A percentile compares a stretch with the other conserved stretches of the same genome.
Conservation (phyloP, 2,113 vertebrate genomes). For the Misgurnus mizolepis region DNA sequence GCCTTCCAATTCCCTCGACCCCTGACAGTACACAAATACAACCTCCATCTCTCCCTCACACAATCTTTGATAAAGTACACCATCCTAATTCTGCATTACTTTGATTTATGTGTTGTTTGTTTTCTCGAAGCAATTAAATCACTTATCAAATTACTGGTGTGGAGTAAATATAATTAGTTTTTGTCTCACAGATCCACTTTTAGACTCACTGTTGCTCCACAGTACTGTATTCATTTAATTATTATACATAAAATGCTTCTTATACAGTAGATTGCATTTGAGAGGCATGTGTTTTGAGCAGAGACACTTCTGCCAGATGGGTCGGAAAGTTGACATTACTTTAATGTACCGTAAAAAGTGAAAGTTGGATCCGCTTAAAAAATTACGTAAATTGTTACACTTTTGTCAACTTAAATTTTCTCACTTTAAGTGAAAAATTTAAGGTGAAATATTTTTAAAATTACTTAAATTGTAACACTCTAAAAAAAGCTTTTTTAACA, state of each 20-base stretch:
- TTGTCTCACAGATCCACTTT: not conserved
- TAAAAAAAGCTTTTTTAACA: too few relatives aligned
- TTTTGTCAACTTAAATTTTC: too few relatives aligned
- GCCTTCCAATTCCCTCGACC: conserved; percentile 66
- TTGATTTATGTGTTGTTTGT: conserved; percentile 19
- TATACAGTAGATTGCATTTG: not conserved
- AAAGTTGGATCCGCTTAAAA: too few relatives aligned
- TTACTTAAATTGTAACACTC: too few relatives aligned
- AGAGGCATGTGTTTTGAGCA: not conserved
- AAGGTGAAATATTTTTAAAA: too few relatives aligned
- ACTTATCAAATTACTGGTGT: conserved; percentile 21
- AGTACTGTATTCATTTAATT: not conserved
- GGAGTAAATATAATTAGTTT: not conserved
- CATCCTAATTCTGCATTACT: conserved; percentile 11
- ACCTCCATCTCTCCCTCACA: conserved; percentile 5
- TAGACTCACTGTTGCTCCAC: not conserved
- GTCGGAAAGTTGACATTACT: too few relatives aligned
- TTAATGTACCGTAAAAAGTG: too few relatives aligned
- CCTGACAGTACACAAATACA: conserved; percentile 29
- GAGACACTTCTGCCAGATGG: not conserved
- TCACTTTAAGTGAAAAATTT: too few relatives aligned
- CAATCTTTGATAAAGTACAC: conserved; percentile 16
- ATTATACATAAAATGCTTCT: not conserved
- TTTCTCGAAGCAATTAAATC: conserved; percentile 22
- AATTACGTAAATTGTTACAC: too few relatives aligned